These are phyloP conservation scores for Lithosia quadra DNA, from an alignment of 2,888 invertebrate genomes.

Conservation along the genomic window DNA sequence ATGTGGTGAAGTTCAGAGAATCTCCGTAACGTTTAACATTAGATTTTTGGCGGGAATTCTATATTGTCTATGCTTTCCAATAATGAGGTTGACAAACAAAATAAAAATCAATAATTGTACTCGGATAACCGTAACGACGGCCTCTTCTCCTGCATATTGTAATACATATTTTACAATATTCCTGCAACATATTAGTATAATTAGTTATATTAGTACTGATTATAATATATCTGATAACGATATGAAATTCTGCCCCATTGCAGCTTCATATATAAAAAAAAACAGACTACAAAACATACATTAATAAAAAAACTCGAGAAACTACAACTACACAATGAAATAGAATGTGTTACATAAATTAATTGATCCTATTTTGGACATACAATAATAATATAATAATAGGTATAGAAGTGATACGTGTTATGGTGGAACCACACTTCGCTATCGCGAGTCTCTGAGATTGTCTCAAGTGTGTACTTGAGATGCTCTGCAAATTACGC, in stretches of 20 bases:
- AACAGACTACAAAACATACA: too few relatives aligned
- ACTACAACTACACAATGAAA: too few relatives aligned
- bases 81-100: not conserved
- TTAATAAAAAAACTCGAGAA: too few relatives aligned
- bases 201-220: not conserved
- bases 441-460: too few relatives aligned
- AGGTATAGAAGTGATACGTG: too few relatives aligned
- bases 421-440: too few relatives aligned
- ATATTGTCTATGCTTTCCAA: not conserved
- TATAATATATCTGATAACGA: not conserved
- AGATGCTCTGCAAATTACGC: too few relatives aligned
- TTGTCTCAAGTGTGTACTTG: too few relatives aligned
- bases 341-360: too few relatives aligned
- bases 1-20: not conserved
- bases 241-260: not conserved
- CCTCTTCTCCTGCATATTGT: not conserved
- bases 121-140: not conserved
- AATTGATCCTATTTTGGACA: too few relatives aligned
- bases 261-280: too few relatives aligned
- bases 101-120: not conserved
- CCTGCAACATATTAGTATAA: not conserved
- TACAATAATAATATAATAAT: too few relatives aligned
- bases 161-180: not conserved
- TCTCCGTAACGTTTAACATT: not conserved
- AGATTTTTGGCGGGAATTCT: slow-evolving; percentile 1